A percentile compares a stretch with the other conserved stretches of the same genome.
phyloP scores from a whole-genome alignment of 1,140 invertebrate species.

The Nasonia longicornis region DNA sequence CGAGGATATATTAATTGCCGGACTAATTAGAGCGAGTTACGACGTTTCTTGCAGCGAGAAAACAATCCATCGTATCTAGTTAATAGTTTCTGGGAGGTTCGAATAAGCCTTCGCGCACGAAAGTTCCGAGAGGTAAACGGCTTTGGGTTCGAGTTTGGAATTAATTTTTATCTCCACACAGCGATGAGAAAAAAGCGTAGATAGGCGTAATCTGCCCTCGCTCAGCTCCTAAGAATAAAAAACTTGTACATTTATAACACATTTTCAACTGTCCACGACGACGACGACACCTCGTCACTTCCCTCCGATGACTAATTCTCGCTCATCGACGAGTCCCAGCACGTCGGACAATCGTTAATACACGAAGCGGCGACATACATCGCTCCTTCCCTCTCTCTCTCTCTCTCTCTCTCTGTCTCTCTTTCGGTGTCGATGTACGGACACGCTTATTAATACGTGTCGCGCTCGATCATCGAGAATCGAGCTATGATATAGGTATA shows the following conservation, averaged over 20 bases:
- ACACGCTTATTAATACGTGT: constrained; percentile 64
- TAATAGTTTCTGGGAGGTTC: background rate
- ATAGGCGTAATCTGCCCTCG: background rate
- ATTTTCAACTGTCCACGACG: background rate
- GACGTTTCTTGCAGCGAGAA: background rate
- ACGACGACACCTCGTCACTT: background rate
- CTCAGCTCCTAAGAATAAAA: background rate
- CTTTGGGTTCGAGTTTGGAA: constrained; percentile 3
- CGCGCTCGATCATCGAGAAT: constrained; percentile 40
- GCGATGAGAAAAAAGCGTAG: background rate
- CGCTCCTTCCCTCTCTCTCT: constrained; percentile 14
- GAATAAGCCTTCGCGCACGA: background rate
- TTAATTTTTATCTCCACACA: constrained; percentile 13
- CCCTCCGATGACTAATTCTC: background rate
- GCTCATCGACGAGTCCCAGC: constrained; percentile 34
- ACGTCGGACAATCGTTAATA: constrained; percentile 40
- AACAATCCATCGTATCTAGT: background rate
- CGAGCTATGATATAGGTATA: constrained; percentile 37
- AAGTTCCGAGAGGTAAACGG: background rate
- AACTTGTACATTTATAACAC: background rate
- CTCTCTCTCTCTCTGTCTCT: background rate
- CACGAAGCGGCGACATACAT: constrained; percentile 48
- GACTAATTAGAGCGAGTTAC: background rate
- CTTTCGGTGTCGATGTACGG: constrained; percentile 58
- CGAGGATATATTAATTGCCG: background rate